Conservation (phyloP, 2,888 invertebrate genomes). For the Choreutis nemorana region DNA sequence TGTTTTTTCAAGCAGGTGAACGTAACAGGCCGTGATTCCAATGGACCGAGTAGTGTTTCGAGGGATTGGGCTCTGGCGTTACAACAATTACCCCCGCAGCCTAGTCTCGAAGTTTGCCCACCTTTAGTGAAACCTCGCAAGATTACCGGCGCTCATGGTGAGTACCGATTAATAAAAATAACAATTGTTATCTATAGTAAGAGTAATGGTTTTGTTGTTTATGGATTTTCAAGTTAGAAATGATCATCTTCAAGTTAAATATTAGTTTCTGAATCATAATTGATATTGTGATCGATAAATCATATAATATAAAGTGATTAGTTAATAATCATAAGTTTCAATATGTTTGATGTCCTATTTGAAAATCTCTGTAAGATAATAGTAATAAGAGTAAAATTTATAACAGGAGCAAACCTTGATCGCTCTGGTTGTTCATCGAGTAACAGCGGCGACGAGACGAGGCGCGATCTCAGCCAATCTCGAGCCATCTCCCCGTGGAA, state of each 20-base stretch:
- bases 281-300: no score
- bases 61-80: slow-evolving; percentile 46
- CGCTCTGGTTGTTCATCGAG: slow-evolving; percentile 51
- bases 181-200: no score
- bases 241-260: no score
- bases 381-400: no score
- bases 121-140: slow-evolving; percentile 33
- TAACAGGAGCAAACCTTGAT: slow-evolving; percentile 40
- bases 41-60: slow-evolving; percentile 12
- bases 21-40: neutral
- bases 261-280: no score
- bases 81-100: slow-evolving; percentile 45
- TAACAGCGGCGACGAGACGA: slow-evolving; percentile 40
- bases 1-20: no score
- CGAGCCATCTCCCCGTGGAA: slow-evolving; percentile 56
- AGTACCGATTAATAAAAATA: slow-evolving; percentile 10
- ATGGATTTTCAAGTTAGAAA: no score
- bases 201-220: no score
- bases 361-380: no score
- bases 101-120: slow-evolving; percentile 40
- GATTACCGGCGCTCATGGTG: slow-evolving; percentile 55
- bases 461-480: slow-evolving; percentile 24
- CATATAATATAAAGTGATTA: no score
- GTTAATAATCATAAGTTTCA: no score
- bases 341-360: no score